Evolutionary conservation across 2,113 vertebrate species (phyloP), one percentile per base, ranked within the genome.

Genomic region (Callipepla californica): DNA sequence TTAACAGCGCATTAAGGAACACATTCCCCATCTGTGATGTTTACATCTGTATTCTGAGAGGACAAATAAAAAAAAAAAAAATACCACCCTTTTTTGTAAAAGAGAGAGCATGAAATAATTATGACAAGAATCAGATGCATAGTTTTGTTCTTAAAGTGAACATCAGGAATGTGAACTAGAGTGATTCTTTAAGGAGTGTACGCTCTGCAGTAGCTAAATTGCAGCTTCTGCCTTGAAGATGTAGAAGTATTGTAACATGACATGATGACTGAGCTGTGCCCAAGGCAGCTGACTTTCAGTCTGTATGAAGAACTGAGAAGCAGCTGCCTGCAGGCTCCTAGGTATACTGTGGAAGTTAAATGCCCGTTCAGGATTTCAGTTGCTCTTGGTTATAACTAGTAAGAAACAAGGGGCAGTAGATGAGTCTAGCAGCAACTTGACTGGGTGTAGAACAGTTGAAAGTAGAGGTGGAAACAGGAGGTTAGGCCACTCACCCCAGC

Each of bases 1-100:
- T 81, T 88, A 90, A 79, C 78, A 92, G 70, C 45, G 78, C 12
- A 47, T 36, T 13, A 63, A 76, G 36, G 50, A 85, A 62, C 81
- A 61, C 21, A 36, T 75, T 94, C 36, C 22, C 38, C 81, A 79
- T 84, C 74, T 69, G 69, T 32, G 63, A 44, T 79, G 80, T 79
- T 89, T 66, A 44, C 26, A n/a, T 30, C 62, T 1, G 1, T 73
- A 66, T 47, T 76, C 42, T n/a, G 25, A 78, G 61, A 53, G 36
- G 11, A 11, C 30, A 11, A 17, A 1, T 32, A 26, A 26, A 63
- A 8, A 17, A n/a, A n/a, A 2, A 36, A 26, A 40, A 74, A 59
- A 7, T 14, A 70, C 26, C 6, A 22, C 0, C 1, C 58, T 78
- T 72, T 81, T 76, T 63, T 47, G 42, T 55, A 22, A 59, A 82